Evolutionary conservation across 2,113 vertebrate species (phyloP).

Genomic region (Gracilinanus agilis): DNA sequence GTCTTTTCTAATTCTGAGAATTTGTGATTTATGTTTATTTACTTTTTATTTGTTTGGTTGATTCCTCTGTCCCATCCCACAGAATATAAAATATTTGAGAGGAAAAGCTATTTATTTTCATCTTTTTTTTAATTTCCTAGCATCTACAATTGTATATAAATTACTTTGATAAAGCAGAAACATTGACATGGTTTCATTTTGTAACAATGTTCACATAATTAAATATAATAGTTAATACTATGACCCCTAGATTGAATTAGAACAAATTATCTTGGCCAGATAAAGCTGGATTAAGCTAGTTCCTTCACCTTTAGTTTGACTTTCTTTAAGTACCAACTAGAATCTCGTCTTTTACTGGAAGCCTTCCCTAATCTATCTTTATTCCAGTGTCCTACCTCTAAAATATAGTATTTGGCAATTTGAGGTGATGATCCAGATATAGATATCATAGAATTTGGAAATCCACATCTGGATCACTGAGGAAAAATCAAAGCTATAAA

Average conservation of each 20-base stretch:
- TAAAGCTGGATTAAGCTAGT: neutral
- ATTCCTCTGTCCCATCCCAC: neutral
- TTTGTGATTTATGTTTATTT: neutral
- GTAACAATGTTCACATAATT: neutral
- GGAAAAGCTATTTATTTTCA: neutral
- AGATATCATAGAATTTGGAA: neutral
- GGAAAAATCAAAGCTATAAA: neutral
- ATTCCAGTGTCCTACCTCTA: too few relatives aligned
- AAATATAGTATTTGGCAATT: too few relatives aligned
- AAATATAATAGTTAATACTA: neutral
- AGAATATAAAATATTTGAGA: neutral
- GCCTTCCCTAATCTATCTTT: too few relatives aligned
- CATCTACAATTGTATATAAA: neutral
- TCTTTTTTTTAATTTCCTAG: neutral
- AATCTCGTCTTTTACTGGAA: too few relatives aligned
- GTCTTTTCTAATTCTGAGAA: neutral
- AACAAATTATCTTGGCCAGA: neutral
- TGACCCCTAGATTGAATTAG: neutral
- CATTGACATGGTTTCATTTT: neutral
- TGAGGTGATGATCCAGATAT: neutral
- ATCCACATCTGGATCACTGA: neutral
- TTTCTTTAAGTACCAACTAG: too few relatives aligned
- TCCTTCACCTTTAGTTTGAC: neutral
- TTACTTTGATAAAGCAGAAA: neutral
- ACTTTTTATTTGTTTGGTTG: neutral